Percentiles rank a stretch among this genome's conserved stretches.
phyloP scores from a whole-genome alignment of 2,113 vertebrate genomes.

The Macquaria ambigua region DNA sequence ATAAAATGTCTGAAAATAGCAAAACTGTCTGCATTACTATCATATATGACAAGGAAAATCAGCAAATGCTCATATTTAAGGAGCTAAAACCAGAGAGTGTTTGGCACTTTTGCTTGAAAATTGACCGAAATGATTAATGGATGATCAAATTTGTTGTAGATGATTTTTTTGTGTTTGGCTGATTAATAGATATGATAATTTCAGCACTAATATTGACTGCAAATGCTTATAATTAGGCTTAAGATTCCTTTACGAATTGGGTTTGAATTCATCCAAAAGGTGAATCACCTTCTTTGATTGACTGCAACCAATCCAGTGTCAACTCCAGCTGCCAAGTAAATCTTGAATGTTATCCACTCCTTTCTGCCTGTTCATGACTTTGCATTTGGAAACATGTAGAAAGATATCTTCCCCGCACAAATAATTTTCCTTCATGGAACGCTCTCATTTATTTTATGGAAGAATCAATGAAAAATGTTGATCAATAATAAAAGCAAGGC shows the following conservation, averaged over 20 bases:
- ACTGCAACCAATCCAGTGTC: background rate
- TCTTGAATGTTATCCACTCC: background rate
- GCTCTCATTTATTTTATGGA: background rate
- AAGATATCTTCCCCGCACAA: background rate
- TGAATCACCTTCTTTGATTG: background rate
- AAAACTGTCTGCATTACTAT: background rate
- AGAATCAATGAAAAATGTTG: background rate
- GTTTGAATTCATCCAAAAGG: background rate
- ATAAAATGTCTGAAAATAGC: background rate
- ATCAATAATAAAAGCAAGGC: slow-evolving; percentile 19
- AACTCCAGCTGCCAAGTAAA: background rate
- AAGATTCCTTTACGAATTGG: background rate
- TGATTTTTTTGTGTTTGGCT: background rate
- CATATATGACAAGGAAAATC: background rate
- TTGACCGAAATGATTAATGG: background rate
- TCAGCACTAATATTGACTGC: background rate
- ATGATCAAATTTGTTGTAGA: background rate
- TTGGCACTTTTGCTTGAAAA: background rate
- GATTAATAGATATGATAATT: background rate
- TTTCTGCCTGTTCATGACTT: background rate
- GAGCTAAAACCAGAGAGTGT: background rate
- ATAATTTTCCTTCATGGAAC: background rate
- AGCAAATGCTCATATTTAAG: background rate
- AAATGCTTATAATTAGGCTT: background rate
- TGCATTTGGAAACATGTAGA: background rate